A percentile compares a stretch with the other conserved stretches of the same genome.
phyloP scores from a whole-genome alignment of 1,140 invertebrate species.

The Drosophila santomea region DNA sequence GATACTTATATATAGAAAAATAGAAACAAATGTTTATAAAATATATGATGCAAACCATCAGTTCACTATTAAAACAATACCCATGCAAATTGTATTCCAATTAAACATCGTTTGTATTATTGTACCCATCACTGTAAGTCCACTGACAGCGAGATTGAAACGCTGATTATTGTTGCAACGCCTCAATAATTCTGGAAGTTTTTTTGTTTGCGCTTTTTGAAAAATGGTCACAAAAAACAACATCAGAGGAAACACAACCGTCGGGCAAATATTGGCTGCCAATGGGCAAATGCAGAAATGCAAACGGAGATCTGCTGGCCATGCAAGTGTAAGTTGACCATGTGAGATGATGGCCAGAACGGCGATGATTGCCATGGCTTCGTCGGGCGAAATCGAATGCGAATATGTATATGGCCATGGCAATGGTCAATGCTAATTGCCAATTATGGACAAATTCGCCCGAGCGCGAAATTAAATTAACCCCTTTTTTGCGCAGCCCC shows the following conservation, averaged over 20 bases:
- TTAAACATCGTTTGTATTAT: not conserved
- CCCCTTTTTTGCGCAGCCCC: slow-evolving; percentile 66
- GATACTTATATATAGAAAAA: not conserved
- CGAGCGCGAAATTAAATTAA: slow-evolving; percentile 81
- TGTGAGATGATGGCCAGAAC: slow-evolving; percentile 52
- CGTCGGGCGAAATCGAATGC: slow-evolving; percentile 10
- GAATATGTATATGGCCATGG: slow-evolving; percentile 39
- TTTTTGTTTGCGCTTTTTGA: slow-evolving; percentile 39
- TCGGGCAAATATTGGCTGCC: slow-evolving; percentile 73
- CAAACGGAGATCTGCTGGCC: slow-evolving; percentile 57
- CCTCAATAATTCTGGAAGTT: slow-evolving; percentile 71
- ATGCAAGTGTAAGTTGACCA: slow-evolving; percentile 50
- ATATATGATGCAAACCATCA: not conserved
- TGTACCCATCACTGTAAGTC: slow-evolving; percentile 14
- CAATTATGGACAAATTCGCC: slow-evolving; percentile 80
- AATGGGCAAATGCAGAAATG: slow-evolving; percentile 72
- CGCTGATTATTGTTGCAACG: slow-evolving; percentile 81
- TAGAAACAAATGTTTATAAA: not conserved
- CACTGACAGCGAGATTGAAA: slow-evolving; percentile 22
- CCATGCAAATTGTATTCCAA: not conserved
- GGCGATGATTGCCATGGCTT: slow-evolving; percentile 44
- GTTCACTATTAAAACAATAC: not conserved
- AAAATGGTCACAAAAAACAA: slow-evolving; percentile 62
- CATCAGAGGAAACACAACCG: slow-evolving; percentile 9
- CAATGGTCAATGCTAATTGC: slow-evolving; percentile 79